Evolutionary conservation across 2,797 vertebrate species (phyloP), one percentile per base, ranked within the genome.

Genomic region (Yasuhikotakia modesta): DNA sequence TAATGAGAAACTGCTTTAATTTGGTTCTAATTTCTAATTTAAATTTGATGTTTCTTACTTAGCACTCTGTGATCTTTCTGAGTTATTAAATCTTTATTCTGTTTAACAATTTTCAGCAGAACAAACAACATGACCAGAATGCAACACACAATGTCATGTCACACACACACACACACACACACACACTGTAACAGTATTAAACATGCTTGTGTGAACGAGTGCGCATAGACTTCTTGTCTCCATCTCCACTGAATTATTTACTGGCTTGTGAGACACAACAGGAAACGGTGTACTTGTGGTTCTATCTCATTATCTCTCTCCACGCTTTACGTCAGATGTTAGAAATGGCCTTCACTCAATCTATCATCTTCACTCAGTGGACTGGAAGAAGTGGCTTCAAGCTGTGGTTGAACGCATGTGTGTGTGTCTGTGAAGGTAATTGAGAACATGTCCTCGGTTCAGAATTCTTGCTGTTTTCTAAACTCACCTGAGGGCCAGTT

Each of bases 361-460:
- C 58, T 63, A 45, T 63, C 71, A 73, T 64, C 46, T 48, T 17
- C 58, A 73, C 63, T 43, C 71, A 73, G 45, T 73, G 71, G 45
- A 22, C 71, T 64, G 71, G 71, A 52, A 73, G 21, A 21, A 63
- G 27, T 35, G 71, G 17, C 71, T 27, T 58, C 50, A 48, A 57
- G 52, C 22, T 35, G 35, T 5, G 35, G 35, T 7, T 7, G 35
- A 35, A 35, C 8, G 0, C 13, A 1, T 48, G 53, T 21, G 55
- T 16, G 74, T 19, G 19, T 67, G 63, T 43, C 12, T 64, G 60
- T 74, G 46, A 64, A 17, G 45, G 73, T 46, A 32, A 63, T 13
- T 17, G 30, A 27, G 58, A 63, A 63, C 58, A 32, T 48, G 46
- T 48, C 46, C 46, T 48, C 46, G 4, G 14, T 48, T 14, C 46